Base-by-base conservation (phyloP, 2,888 invertebrate species). In the Pelosia muscerda region DNA sequence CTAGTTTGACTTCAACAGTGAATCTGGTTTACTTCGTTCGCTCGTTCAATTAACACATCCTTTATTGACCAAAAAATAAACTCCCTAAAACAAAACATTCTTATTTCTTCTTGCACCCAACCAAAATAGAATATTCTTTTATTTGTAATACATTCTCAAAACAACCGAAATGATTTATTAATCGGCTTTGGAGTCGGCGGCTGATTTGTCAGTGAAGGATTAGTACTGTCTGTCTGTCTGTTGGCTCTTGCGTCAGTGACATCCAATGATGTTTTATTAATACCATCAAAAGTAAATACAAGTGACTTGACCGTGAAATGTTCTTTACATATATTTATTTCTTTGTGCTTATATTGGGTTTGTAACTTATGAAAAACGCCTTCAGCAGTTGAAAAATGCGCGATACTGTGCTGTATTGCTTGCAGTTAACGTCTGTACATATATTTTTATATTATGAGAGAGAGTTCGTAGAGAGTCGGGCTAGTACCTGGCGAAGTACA, bases 161-260 rank as follows among this genome's bases (percentile, higher is more conserved):
- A 72, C 65, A 63, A 66, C 75, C 63, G 65, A 71, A 75, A 86
- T 86, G 87, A 89, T 88, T 88, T 87, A 88, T 88, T 87, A 86
- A 87, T 86, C 86, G 78, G 79, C 79, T 84, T 86, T 57, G 74
- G 74, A 66, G 66, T 38, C 77, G 81, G 77, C 81, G 71, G 78
- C 65, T 76, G 76, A 81, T 83, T 84, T 86, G 88, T 87, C 86
- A 83, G 84, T 83, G 85, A 84, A 73, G 81, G 86, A 89, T 88
- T 87, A 86, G 77, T 28, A n/a, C 77, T 74, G 64, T 72, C 72
- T 78, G 81, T 71, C 73, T 66, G 79, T 70, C 75, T 75, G 83
- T 80, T 81, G 68, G 79, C 79, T 68, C 76, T 88, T 88, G 82
- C 88, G 72, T 83, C 86, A 65, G 34, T 69, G 72, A 81, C 79